These are phyloP conservation scores for Belgica antarctica DNA, from an alignment of 2,888 invertebrate genomes.

Conservation along the genomic window DNA sequence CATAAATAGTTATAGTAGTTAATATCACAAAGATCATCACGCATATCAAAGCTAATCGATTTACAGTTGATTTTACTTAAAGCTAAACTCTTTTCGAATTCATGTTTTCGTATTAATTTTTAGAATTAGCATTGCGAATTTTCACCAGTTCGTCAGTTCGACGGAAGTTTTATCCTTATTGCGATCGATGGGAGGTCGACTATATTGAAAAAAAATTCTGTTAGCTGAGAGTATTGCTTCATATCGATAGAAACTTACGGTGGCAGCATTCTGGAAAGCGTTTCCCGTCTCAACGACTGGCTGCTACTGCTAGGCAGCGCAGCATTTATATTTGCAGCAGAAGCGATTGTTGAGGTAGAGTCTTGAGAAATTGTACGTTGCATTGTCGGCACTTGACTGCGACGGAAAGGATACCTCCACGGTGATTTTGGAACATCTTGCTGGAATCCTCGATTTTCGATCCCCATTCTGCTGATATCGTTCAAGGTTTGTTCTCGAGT, in stretches of 20 bases:
- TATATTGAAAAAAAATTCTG: not conserved
- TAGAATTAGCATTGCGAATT: not conserved
- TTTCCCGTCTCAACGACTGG: slow-evolving; percentile 47
- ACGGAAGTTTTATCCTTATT: slow-evolving; percentile 28
- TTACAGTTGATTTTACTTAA: not conserved
- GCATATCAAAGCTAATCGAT: slow-evolving; percentile 1
- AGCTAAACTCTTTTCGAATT: not conserved
- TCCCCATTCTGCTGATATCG: slow-evolving; percentile 54
- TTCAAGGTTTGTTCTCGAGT: slow-evolving; percentile 53
- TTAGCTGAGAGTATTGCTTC: not conserved
- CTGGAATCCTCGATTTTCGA: slow-evolving; percentile 70
- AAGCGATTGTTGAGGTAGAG: slow-evolving; percentile 62
- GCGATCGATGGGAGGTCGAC: slow-evolving; percentile 41
- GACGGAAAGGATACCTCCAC: slow-evolving; percentile 67
- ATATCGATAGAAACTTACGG: slow-evolving; percentile 50
- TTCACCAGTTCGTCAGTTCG: slow-evolving; percentile 35
- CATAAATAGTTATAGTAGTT: slow-evolving; percentile 33
- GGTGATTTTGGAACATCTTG: slow-evolving; percentile 68
- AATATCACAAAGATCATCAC: slow-evolving; percentile 44
- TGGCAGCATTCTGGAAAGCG: slow-evolving; percentile 54
- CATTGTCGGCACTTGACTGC: slow-evolving; percentile 53
- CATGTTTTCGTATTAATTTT: not conserved
- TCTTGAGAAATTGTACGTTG: slow-evolving; percentile 60
- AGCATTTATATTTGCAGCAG: slow-evolving; percentile 52
- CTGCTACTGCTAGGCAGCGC: slow-evolving; percentile 48